These are phyloP conservation scores for Myzus persicae DNA, from an alignment of 1,140 invertebrate species.

Conservation along the genomic window DNA sequence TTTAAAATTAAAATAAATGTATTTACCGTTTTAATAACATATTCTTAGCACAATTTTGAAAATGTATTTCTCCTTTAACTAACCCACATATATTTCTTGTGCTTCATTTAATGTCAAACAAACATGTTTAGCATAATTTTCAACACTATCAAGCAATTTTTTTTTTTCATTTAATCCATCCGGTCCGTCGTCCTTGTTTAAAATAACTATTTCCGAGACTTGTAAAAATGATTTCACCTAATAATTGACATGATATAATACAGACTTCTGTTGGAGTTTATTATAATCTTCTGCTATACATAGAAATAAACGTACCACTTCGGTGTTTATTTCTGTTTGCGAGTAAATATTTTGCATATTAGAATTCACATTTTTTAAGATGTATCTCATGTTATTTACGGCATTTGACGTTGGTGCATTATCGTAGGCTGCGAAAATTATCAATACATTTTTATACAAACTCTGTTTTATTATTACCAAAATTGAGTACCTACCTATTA, in stretches of 20 bases:
- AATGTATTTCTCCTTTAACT: background rate
- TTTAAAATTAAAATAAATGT: background rate
- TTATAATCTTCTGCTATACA: background rate
- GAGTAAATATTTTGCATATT: constrained; percentile 12
- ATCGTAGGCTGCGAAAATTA: background rate
- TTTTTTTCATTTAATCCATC: constrained; percentile 34
- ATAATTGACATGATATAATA: background rate
- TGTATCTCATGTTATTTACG: background rate
- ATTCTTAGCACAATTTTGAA: background rate
- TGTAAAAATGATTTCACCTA: constrained; percentile 45
- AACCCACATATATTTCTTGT: constrained; percentile 50
- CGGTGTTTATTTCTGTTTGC: background rate
- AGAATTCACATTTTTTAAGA: constrained; percentile 31
- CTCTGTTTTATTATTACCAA: background rate
- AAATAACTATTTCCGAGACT: constrained; percentile 35
- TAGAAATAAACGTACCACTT: background rate
- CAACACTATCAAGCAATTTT: constrained; percentile 21
- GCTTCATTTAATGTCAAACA: constrained; percentile 22
- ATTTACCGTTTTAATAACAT: background rate
- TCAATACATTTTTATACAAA: background rate
- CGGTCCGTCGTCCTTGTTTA: background rate
- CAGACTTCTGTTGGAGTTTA: background rate
- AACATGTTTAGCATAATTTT: constrained; percentile 24
- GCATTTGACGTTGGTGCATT: background rate
- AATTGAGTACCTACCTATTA: constrained; percentile 51